Evolutionary conservation across 2,797 vertebrate species (phyloP).

Genomic region (Pelobates cultripes): DNA sequence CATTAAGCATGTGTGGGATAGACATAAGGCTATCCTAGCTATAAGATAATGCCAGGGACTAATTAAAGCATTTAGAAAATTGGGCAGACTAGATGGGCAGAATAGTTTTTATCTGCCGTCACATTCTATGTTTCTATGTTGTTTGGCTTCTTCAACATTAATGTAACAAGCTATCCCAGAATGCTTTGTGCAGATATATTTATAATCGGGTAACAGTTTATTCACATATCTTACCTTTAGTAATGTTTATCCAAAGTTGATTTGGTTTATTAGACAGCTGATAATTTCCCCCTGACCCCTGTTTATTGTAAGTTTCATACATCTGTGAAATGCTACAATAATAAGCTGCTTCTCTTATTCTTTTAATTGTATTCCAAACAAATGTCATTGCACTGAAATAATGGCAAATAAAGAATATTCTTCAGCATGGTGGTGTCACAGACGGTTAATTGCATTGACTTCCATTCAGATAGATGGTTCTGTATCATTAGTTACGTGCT

Average conservation of each 20-base stretch:
- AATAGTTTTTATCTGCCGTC: no score
- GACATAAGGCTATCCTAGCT: no score
- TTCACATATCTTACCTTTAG: neutral
- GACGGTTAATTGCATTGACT: neutral
- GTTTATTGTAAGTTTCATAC: neutral
- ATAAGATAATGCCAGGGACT: no score
- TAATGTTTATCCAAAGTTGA: neutral
- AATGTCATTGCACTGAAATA: neutral
- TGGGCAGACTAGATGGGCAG: no score
- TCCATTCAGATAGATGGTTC: neutral
- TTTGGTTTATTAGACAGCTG: neutral
- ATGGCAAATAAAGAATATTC: neutral
- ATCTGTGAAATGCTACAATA: neutral
- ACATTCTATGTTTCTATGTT: no score
- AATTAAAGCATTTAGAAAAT: no score
- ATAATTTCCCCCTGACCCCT: neutral
- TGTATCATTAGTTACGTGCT: neutral
- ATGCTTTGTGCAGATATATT: no score
- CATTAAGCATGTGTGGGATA: no score
- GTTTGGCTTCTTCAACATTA: no score
- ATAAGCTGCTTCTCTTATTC: neutral
- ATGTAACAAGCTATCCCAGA: no score
- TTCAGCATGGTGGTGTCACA: neutral
- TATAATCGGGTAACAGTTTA: neutral
- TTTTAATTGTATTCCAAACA: neutral